These are phyloP conservation scores for Amniataba percoides DNA, from an alignment of 2,797 vertebrate species.

Conservation along the genomic window DNA sequence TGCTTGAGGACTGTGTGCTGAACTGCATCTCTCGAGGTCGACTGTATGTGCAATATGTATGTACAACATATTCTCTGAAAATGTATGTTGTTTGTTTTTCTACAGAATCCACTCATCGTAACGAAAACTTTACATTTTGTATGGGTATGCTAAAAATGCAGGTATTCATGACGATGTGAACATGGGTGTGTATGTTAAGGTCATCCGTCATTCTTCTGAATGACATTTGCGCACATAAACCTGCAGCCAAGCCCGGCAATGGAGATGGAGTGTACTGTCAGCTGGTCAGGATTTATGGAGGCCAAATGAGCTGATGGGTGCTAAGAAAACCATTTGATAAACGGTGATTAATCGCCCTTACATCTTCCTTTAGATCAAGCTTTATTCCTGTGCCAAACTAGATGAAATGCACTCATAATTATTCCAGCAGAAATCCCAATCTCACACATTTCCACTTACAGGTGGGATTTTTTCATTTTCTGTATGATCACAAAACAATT, in stretches of 20 bases:
- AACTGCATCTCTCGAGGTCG: too few species aligned
- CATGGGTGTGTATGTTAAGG: slow-evolving; percentile 48
- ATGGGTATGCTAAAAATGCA: neutral
- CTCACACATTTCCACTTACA: slow-evolving; percentile 51
- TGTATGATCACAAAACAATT: slow-evolving; percentile 12
- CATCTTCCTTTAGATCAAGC: slow-evolving; percentile 78
- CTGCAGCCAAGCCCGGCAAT: slow-evolving; percentile 83
- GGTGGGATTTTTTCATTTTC: slow-evolving; percentile 52
- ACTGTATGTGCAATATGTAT: neutral
- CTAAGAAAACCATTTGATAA: slow-evolving; percentile 84
- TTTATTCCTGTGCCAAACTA: slow-evolving; percentile 74
- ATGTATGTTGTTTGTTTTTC: neutral
- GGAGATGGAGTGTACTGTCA: slow-evolving; percentile 85
- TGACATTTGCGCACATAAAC: slow-evolving; percentile 87
- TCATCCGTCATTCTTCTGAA: slow-evolving; percentile 86
- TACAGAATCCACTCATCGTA: neutral
- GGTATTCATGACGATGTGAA: slow-evolving; percentile 22
- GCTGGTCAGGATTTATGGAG: slow-evolving; percentile 83
- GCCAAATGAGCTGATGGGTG: slow-evolving; percentile 85
- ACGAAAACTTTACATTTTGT: neutral
- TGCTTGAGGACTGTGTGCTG: too few species aligned
- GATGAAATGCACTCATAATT: slow-evolving; percentile 85
- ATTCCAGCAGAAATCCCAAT: slow-evolving; percentile 78
- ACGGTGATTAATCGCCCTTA: slow-evolving; percentile 87
- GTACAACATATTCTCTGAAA: neutral